A percentile compares a stretch with the other conserved stretches of the same genome.
Conservation (phyloP, 2,113 vertebrate genomes). For the Malurus melanocephalus region DNA sequence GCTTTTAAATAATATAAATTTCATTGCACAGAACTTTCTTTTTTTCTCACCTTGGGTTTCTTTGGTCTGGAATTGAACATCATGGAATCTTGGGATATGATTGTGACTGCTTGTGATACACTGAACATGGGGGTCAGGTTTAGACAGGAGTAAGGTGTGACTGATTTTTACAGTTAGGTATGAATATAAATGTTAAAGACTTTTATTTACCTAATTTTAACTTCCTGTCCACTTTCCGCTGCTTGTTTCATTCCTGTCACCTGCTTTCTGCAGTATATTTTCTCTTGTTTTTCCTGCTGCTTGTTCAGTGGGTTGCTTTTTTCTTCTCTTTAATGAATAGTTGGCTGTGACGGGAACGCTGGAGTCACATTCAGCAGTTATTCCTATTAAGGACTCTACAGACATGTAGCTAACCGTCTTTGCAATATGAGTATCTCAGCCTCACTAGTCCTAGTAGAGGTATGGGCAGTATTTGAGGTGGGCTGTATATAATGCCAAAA, state of each 20-base stretch:
- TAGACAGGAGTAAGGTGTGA: neutral
- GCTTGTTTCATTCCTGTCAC: neutral
- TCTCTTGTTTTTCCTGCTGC: neutral
- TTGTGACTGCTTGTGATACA: fast-evolving
- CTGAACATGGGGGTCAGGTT: neutral
- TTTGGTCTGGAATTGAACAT: neutral
- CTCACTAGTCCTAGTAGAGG: neutral
- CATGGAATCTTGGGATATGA: neutral
- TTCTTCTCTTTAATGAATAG: neutral
- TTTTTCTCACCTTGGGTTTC: neutral
- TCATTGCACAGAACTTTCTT: neutral
- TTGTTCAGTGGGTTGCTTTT: neutral
- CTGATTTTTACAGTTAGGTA: neutral
- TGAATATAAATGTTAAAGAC: neutral
- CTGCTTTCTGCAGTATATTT: neutral
- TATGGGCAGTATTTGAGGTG: neutral
- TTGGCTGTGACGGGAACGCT: neutral
- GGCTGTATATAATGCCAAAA: neutral
- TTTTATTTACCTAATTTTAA: neutral
- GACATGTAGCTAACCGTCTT: neutral
- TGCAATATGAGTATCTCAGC: neutral
- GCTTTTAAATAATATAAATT: neutral
- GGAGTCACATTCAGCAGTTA: neutral
- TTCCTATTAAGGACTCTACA: neutral
- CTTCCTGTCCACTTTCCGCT: neutral